Evolutionary conservation across 2,888 invertebrate genomes (phyloP), one percentile per base, ranked within the genome.

Genomic region (Ornithoptera priamus): DNA sequence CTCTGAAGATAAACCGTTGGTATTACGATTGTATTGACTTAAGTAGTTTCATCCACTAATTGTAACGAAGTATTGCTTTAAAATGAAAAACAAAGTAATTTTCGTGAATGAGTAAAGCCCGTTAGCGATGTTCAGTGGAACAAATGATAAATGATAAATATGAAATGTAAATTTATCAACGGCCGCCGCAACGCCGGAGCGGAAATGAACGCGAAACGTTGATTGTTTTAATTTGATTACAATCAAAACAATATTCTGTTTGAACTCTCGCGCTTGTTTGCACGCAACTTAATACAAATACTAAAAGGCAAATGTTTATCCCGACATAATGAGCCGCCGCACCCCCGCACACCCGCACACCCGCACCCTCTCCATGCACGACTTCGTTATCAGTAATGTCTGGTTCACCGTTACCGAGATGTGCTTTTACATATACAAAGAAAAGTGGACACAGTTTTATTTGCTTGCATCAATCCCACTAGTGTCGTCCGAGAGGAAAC

Each of bases 151-250:
- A 69, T 69, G 30, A 65, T 69, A 69, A 69, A 69, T 69, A 61
- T 61, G 53, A 61, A 69, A 69, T 65, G 65, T 62, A 69, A 65
- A 69, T 65, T 10, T 56, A 65, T 57, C 69, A 17, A 3, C 53
- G 53, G 15, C 39, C 65, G 39, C 65, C 65, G 39, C 69, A 63
- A 50, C 62, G 62, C 39, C 61, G 69, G 61, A 60, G 56, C 56
- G 69, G 60, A 65, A 69, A 61, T 64, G 22, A 69, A 69, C 61
- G 65, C 68, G 57, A 63, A 62, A 50, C 68, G 65, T 69, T 69
- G 69, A 69, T 69, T 68, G 64, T 68, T 69, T 69, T 69, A 69
- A 69, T 69, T 65, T 65, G 69, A 69, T 69, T 69, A 69, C 65
- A 69, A 69, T 69, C 65, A 65, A 69, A 65, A 69, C 65, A 69